Evolutionary conservation across 2,113 vertebrate species (phyloP).

Genomic region (Pipa parva): DNA sequence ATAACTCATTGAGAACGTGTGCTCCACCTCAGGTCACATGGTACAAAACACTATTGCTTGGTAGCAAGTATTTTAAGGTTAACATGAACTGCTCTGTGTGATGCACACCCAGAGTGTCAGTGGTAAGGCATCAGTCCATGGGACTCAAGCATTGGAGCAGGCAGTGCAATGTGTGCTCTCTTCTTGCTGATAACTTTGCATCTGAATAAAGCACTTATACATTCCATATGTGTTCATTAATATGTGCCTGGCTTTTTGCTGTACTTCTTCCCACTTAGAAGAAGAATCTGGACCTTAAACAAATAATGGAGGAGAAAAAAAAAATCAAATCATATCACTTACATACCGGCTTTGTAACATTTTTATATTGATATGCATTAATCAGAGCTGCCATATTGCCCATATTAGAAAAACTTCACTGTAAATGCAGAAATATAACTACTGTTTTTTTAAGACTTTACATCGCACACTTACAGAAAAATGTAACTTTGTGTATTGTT

Average conservation of each 20-base stretch:
- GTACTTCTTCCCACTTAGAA: slow-evolving; percentile 88
- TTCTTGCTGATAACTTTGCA: slow-evolving; percentile 80
- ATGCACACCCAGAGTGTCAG: slow-evolving; percentile 7
- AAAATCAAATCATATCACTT: too few relatives aligned
- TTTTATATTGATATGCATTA: too few relatives aligned
- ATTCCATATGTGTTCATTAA: slow-evolving; percentile 82
- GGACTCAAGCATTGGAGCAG: slow-evolving; percentile 74
- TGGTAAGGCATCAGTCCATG: slow-evolving; percentile 57
- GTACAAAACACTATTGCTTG: not conserved
- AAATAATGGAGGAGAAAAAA: not conserved
- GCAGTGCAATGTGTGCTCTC: slow-evolving; percentile 64
- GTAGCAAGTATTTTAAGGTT: slow-evolving; percentile 26
- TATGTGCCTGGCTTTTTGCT: slow-evolving; percentile 79
- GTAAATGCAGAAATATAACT: too few relatives aligned
- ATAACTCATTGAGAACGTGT: slow-evolving; percentile 12
- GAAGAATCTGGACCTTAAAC: slow-evolving; percentile 78
- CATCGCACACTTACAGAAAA: too few relatives aligned
- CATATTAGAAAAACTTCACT: too few relatives aligned
- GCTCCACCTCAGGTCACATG: not conserved
- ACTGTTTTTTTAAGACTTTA: too few relatives aligned
- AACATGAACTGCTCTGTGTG: slow-evolving; percentile 63
- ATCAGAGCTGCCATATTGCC: too few relatives aligned
- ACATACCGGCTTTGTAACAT: too few relatives aligned
- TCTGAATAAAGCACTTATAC: slow-evolving; percentile 85
- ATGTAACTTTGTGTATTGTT: too few relatives aligned